Evolutionary conservation across 2,113 vertebrate species (phyloP).

Genomic region (Brachypteracias leptosomus): DNA sequence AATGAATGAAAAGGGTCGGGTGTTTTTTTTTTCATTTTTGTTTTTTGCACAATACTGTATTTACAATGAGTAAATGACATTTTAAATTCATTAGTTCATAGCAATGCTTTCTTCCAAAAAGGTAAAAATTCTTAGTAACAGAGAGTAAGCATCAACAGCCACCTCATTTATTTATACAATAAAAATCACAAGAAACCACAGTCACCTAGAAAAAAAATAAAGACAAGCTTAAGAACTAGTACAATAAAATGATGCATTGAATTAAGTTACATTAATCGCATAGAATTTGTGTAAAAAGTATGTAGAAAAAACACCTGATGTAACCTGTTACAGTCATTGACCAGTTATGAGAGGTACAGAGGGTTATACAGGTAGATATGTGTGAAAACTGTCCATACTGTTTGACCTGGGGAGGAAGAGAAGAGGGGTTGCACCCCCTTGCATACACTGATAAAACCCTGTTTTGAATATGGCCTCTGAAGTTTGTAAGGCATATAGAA

Average conservation of each 20-base stretch:
- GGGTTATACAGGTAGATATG: constrained; percentile 99
- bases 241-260: constrained; percentile 97
- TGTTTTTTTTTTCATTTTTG: constrained; percentile 59
- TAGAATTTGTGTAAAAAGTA: constrained; percentile 99
- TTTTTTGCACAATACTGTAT: constrained; percentile 95
- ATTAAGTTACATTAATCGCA: constrained; percentile 99
- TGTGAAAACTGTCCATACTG: constrained; percentile 96
- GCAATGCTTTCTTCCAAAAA: constrained; percentile 85
- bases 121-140: constrained; percentile 98
- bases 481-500: constrained; percentile 98
- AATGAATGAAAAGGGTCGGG: constrained; percentile 88
- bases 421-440: constrained; percentile 86
- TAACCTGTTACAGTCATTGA: constrained; percentile 99
- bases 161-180: constrained; percentile 95
- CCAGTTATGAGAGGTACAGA: constrained; percentile 99
- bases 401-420: constrained; percentile 87
- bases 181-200: constrained; percentile 98
- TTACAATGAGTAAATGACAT: constrained; percentile 95
- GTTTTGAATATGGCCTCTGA: constrained; percentile 99
- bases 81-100: constrained; percentile 96
- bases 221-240: constrained; percentile 94
- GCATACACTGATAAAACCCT: constrained; percentile 97
- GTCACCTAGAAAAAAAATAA: constrained; percentile 91
- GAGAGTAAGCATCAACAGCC: constrained; percentile 97
- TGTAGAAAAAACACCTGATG: constrained; percentile 99